A percentile compares a stretch with the other conserved stretches of the same genome.
phyloP scores from a whole-genome alignment of 1,140 invertebrate species.

The Lepeophtheirus salmonis region DNA sequence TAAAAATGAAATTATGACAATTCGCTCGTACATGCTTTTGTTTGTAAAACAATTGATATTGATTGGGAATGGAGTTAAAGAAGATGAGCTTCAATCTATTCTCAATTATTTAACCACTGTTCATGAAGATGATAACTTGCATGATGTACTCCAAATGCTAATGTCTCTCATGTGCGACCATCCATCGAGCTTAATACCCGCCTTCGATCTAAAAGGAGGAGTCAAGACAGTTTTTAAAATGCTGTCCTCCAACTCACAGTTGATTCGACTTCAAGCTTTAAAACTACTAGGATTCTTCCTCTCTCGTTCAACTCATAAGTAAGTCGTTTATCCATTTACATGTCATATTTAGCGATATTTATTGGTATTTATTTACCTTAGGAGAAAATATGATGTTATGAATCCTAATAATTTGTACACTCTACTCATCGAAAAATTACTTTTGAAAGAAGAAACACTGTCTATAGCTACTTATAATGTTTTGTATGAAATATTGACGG shows the following conservation, averaged over 20 bases:
- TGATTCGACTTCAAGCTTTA: conserved; percentile 80
- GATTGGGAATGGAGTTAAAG: conserved; percentile 88
- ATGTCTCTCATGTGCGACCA: conserved; percentile 94
- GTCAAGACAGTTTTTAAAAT: conserved; percentile 91
- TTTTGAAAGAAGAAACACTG: conserved; percentile 69
- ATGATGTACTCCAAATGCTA: conserved; percentile 90
- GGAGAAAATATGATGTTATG: conserved; percentile 95
- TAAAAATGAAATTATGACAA: conserved; percentile 78
- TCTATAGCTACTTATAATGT: conserved; percentile 90
- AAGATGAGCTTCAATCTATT: conserved; percentile 94
- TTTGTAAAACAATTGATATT: conserved; percentile 91
- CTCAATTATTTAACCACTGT: conserved; percentile 93
- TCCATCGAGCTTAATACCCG: conserved; percentile 92
- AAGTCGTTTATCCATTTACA: not conserved
- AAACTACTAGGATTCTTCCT: conserved; percentile 60
- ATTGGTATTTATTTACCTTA: conserved; percentile 32
- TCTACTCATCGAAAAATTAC: conserved; percentile 70
- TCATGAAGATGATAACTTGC: conserved; percentile 95
- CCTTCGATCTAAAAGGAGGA: conserved; percentile 91
- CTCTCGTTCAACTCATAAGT: conserved; percentile 39
- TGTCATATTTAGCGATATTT: not conserved
- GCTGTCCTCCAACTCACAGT: conserved; percentile 76
- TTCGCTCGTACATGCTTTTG: conserved; percentile 80
- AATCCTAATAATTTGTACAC: conserved; percentile 95
- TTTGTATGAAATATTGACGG: conserved; percentile 95